Evolutionary conservation across 2,888 invertebrate genomes (phyloP), one percentile per base, ranked within the genome.

Genomic region (Drosophila borealis): DNA sequence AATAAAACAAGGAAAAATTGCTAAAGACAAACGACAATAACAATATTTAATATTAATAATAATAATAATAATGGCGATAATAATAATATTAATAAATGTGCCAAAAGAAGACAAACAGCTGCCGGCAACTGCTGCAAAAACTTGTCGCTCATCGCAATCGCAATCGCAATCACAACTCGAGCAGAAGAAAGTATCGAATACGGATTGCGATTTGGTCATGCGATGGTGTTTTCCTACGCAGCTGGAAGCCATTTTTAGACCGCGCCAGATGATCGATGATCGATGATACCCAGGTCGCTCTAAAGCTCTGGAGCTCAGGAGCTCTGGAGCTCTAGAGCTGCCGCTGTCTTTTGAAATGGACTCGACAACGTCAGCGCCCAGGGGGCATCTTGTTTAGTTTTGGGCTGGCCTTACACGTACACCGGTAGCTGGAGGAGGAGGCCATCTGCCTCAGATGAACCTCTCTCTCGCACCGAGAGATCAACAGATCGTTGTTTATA

Each of bases 201-300:
- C 75, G 62, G 70, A 75, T 74, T 74, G 84, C 65, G 88, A 88
- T 88, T 89, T 86, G 86, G 89, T 88, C 89, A 89, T 88, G 89
- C 88, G 89, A 88, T 86, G 86, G 86, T 89, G 86, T 89, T 86
- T 86, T 89, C 78, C 79, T 86, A 76, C 88, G 75, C 89, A 89
- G 86, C 86, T 88, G 88, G 86, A 89, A 88, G 61, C 86, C 86
- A 89, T 89, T 88, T 89, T 86, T 78, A 88, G 89, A 72, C 76
- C 76, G 71, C 82, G 73, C 77, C 73, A 80, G 79, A 86, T 89
- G 86, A 88, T 84, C 89, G 83, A 84, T 84, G 83, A 86, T 88
- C 80, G 85, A 89, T 87, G 87, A 87, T 87, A 71, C 88, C 77
- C 82, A 74, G 82, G 74, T 87, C 79, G 84, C 67, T 72, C 69